These are phyloP conservation scores for Datnioides undecimradiatus DNA, from an alignment of 2,113 vertebrate species.

Conservation along the genomic window DNA sequence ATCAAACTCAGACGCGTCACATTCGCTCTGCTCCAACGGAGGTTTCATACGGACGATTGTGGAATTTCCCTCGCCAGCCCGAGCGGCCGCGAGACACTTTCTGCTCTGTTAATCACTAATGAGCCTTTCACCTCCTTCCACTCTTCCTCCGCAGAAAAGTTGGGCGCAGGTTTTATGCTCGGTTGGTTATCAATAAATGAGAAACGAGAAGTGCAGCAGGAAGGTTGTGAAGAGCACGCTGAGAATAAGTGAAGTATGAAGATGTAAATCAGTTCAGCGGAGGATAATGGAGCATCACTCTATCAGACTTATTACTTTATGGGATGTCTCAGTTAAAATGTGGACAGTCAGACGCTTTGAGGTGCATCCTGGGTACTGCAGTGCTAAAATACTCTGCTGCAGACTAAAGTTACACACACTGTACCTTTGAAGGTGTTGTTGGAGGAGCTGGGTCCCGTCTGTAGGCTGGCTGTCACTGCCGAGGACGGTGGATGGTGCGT, in stretches of 20 bases:
- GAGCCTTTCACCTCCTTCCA: slow-evolving; percentile 76
- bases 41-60: slow-evolving; percentile 40
- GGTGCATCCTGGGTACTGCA: not conserved
- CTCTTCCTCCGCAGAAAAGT: slow-evolving; percentile 85
- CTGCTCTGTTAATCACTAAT: slow-evolving; percentile 89
- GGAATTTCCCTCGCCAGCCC: slow-evolving; percentile 70
- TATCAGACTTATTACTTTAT: no score
- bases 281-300: no score
- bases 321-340: no score
- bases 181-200: slow-evolving; percentile 90
- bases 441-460: slow-evolving; percentile 38
- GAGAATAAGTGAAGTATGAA: no score
- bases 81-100: slow-evolving; percentile 80
- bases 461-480: slow-evolving; percentile 27
- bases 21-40: slow-evolving; percentile 35
- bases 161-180: slow-evolving; percentile 83
- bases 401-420: not conserved
- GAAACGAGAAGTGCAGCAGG: no score
- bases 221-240: no score
- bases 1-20: slow-evolving; percentile 26
- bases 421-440: slow-evolving; percentile 73
- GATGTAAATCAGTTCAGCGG: no score
- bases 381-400: not conserved
- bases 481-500: slow-evolving; percentile 29
- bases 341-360: slow-evolving; percentile 24